Evolutionary conservation across 2,113 vertebrate species (phyloP).

Genomic region (Erythrolamprus reginae): DNA sequence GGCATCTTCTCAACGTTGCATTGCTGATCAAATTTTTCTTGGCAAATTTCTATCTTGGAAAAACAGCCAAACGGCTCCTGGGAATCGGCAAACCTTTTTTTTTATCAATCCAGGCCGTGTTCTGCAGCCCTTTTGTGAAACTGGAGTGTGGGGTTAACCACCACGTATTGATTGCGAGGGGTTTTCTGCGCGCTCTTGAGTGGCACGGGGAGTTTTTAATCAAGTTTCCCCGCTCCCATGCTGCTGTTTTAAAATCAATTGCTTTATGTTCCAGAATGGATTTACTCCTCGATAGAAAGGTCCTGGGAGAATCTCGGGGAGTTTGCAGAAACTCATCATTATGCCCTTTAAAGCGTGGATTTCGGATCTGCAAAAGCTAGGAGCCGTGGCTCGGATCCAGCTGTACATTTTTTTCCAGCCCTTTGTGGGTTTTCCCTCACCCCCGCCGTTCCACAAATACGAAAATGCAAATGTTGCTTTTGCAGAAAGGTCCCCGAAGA

Average conservation of each 20-base stretch:
- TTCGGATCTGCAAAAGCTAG: not conserved
- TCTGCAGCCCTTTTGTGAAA: not conserved
- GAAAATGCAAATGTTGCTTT: not conserved
- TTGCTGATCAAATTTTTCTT: not conserved
- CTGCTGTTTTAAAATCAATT: constrained; percentile 20
- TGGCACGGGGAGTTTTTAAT: constrained; percentile 10
- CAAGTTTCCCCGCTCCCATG: not conserved
- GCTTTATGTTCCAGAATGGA: constrained; percentile 20
- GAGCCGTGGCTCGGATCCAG: not conserved
- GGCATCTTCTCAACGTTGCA: not conserved
- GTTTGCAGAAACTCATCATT: not conserved
- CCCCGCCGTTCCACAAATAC: not conserved
- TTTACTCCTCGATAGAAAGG: constrained; percentile 3
- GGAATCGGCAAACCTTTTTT: not conserved
- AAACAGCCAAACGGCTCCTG: not conserved
- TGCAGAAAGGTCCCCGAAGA: not conserved
- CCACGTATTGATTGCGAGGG: not conserved
- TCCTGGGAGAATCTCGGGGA: not conserved
- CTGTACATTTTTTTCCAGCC: not conserved
- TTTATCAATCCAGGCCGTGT: not conserved
- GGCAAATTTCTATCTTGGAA: not conserved
- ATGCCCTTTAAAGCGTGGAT: not conserved
- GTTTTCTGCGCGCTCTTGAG: not conserved
- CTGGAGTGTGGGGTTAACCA: not conserved
- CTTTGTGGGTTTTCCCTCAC: not conserved